Evolutionary conservation across 2,888 invertebrate species (phyloP), one percentile per base, ranked within the genome.

Genomic region (Unio delphinus): DNA sequence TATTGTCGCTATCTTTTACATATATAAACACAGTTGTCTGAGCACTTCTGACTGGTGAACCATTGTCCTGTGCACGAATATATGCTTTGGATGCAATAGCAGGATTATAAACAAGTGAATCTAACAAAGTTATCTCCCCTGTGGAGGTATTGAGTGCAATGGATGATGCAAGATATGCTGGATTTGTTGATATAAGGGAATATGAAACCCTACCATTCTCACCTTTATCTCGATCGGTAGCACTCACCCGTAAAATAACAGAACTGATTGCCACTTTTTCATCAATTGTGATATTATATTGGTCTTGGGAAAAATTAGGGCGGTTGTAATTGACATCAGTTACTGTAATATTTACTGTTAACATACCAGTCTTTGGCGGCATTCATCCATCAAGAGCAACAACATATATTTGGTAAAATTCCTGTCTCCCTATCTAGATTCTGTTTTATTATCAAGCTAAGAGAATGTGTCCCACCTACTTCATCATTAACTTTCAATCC

Each of bases 201-300:
- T 77, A 77, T 7, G 72, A 57, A 17, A 81, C 61, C 55, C 72
- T 65, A 5, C 69, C 94, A 88, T 97, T 97, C 8, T 92, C 92
- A 6, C 96, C 97, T 79, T 94, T 93, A 87, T 98, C 98, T 55
- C 93, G 92, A 88, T 98, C 98, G 7, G 92, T 93, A 0, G 98
- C 97, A n/a, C 93, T 92, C 0, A 98, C 94, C 34, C 68, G 73
- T 0, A 82, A 71, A 7, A 86, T 77, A 8, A 75, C 69, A 3
- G 83, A 75, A 1, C 74, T 73, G 18, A 72, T 67, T n/a, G 67
- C 63, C n/a, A 74, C 70, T 67, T 78, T 76, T 69, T 87, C 86
- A 26, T 75, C 75, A 54, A 86, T 80, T 0, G 83, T 74, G 8
- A 84, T 71, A 59, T 83, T 82, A 67, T 87, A 87, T 60, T 79